Evolutionary conservation across 2,888 invertebrate genomes (phyloP).

Genomic region (Hedya salicella): DNA sequence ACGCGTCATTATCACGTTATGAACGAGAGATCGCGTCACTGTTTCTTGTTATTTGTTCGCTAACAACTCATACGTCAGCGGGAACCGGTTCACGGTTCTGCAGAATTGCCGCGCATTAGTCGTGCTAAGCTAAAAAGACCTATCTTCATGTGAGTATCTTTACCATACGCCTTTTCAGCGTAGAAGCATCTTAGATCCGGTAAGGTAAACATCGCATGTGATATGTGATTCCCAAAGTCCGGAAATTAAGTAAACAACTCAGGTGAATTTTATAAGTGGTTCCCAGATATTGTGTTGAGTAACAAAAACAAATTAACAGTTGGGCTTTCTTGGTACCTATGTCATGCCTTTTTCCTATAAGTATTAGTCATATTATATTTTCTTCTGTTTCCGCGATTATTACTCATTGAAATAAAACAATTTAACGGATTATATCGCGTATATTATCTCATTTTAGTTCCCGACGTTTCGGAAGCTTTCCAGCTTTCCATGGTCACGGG

Average conservation of each 20-base stretch:
- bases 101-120: conserved; percentile 17
- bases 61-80: conserved; percentile 29
- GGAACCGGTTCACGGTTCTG: conserved; percentile 36
- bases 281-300: conserved; percentile 19
- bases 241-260: conserved; percentile 16
- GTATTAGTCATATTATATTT: neutral
- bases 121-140: neutral
- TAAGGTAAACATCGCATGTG: conserved; percentile 1
- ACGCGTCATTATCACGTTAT: conserved; percentile 1
- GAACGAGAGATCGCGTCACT: conserved; percentile 24
- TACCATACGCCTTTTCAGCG: neutral
- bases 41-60: conserved; percentile 30
- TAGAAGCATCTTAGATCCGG: conserved; percentile 24
- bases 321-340: neutral
- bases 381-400: too few relatives aligned
- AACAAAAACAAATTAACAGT: neutral
- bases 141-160: neutral
- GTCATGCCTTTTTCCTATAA: neutral
- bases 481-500: too few relatives aligned
- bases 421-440: too few relatives aligned
- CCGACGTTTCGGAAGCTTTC: too few relatives aligned
- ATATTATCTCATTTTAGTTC: too few relatives aligned
- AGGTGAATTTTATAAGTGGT: neutral
- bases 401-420: too few relatives aligned
- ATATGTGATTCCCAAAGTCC: conserved; percentile 33